Conservation (phyloP, 2,797 vertebrate genomes). For the Acanthurus leucopareius region DNA sequence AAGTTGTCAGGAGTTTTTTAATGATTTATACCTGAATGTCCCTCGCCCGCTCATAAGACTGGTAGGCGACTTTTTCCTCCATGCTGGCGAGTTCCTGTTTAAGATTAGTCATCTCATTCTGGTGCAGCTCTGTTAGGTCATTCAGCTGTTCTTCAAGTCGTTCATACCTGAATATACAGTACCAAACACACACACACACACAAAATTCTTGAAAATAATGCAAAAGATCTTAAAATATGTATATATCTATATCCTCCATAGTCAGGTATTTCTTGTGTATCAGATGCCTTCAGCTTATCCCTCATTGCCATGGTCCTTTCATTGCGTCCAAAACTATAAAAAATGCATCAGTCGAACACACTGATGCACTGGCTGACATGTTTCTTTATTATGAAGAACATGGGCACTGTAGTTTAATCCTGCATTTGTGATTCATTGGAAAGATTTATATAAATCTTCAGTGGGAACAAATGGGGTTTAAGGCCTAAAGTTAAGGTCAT, state of each 20-base stretch:
- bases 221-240: background rate
- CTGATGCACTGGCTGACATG: background rate
- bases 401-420: background rate
- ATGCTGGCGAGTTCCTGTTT: constrained; percentile 99
- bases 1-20: background rate
- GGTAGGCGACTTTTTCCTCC: constrained; percentile 99
- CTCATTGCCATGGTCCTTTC: background rate
- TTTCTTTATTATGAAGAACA: background rate
- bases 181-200: constrained; percentile 21
- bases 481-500: background rate
- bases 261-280: background rate
- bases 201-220: background rate
- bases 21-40: constrained; percentile 91
- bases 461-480: background rate
- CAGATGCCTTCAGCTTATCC: background rate
- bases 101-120: constrained; percentile 98
- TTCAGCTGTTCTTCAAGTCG: constrained; percentile 97
- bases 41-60: constrained; percentile 96
- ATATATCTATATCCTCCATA: background rate
- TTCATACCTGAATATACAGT: constrained; percentile 88
- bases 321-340: background rate
- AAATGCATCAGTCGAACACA: background rate
- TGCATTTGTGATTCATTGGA: background rate
- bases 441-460: background rate
- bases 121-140: constrained; percentile 96